Evolutionary conservation across 2,113 vertebrate species (phyloP), one percentile per base, ranked within the genome.

Genomic region (Mus pahari): DNA sequence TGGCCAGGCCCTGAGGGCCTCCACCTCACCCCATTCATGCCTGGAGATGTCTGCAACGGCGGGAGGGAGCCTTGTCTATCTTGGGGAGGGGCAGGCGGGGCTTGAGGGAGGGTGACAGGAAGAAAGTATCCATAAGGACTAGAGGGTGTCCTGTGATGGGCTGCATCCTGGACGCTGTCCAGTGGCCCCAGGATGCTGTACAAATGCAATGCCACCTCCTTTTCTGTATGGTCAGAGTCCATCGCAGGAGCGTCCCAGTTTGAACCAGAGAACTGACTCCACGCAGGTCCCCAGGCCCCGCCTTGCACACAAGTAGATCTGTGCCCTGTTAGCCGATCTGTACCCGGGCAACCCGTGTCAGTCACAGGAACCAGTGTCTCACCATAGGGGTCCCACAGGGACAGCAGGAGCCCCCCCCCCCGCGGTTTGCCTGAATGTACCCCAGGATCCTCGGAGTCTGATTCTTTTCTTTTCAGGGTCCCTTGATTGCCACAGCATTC

Each of bases 401-500:
- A 66, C 7, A 39, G 42, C 22, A 68, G 87, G 64, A 68, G 39
- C 31, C 73, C 75, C 42, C 36, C 45, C 45, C 45, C 48, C 48
- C 48, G 7, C 48, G 7, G 19, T 24, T 16, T 74, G 87, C 74
- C 58, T 73, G 42, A 33, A 48, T 20, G 39, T 8, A 22, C 48
- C 71, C 24, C 24, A 17, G 31, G 60, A 89, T 78, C 48, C 81
- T 39, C 92, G 66, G 60, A 60, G 28, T 95, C 96, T 79, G 94
- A 95, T 90, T 97, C 50, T 92, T 97, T 94, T 95, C 96, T 97
- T 98, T 28, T 4, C 97, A 99, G 99, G 99, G 99, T 94, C 99
- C 99, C 96, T 99, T 99, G 99, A 99, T 99, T 97, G 99, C 99
- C 97, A 99, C 99, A 97, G 99, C 99, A 97, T 99, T 99, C 98